Evolutionary conservation across 2,797 vertebrate genomes (phyloP).

Genomic region (Cirrhinus molitorella): DNA sequence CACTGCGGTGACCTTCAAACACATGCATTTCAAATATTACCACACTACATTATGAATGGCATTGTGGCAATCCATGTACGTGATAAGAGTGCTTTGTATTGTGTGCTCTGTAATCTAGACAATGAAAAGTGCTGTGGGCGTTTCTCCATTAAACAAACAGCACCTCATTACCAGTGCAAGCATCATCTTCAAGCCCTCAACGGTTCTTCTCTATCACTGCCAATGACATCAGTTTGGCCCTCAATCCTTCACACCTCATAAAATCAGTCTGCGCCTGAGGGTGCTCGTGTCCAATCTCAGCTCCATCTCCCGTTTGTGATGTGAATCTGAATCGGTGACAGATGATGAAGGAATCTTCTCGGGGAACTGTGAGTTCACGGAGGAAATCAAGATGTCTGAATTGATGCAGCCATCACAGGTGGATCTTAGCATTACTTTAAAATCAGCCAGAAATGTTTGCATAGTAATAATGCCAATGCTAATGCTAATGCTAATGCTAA

Average conservation of each 20-base stretch:
- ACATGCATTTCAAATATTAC: background rate
- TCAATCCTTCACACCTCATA: constrained; percentile 34
- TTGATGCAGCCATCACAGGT: background rate
- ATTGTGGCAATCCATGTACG: background rate
- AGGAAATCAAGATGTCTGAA: background rate
- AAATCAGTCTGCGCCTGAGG: constrained; percentile 28
- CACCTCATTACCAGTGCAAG: constrained; percentile 23
- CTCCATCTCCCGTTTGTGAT: constrained; percentile 28
- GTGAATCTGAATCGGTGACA: constrained; percentile 34
- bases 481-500: too few relatives aligned
- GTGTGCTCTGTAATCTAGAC: constrained; percentile 3
- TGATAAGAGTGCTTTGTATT: background rate
- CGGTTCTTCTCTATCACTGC: constrained; percentile 23
- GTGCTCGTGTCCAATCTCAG: constrained; percentile 15
- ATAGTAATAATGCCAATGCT: background rate
- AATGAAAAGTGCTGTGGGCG: background rate
- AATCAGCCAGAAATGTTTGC: background rate
- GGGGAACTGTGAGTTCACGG: constrained; percentile 6
- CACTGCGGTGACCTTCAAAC: background rate
- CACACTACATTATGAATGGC: background rate
- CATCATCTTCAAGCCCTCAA: background rate
- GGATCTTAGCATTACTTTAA: background rate
- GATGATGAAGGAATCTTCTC: constrained; percentile 2
- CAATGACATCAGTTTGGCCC: constrained; percentile 32
- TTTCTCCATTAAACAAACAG: constrained; percentile 16